Evolutionary conservation across 1,140 invertebrate species (phyloP).

Genomic region (Drosophila subobscura): DNA sequence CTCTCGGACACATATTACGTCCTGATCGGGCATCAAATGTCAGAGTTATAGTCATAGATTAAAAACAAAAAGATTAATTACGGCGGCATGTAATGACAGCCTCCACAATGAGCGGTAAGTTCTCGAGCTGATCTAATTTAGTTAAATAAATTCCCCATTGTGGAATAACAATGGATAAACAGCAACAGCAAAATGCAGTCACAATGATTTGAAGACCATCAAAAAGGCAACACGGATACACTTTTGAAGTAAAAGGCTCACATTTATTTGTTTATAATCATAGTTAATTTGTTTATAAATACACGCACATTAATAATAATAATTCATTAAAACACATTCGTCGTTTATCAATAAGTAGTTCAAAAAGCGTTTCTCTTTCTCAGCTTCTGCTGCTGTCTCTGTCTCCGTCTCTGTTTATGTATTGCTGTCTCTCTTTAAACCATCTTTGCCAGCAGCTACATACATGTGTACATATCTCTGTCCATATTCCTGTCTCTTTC

Average conservation of each 20-base stretch:
- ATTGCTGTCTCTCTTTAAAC: conserved; percentile 3
- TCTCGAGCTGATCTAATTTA: too few relatives aligned
- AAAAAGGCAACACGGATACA: conserved; percentile 16
- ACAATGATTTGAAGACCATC: too few relatives aligned
- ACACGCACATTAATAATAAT: conserved; percentile 73
- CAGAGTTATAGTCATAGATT: too few relatives aligned
- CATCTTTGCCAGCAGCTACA: conserved; percentile 2
- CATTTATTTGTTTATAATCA: conserved; percentile 72
- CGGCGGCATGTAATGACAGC: too few relatives aligned
- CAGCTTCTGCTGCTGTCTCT: conserved; percentile 13
- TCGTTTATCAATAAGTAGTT: conserved; percentile 64
- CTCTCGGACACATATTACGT: too few relatives aligned
- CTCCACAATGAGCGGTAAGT: too few relatives aligned
- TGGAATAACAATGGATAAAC: too few relatives aligned
- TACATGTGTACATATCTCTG: conserved; percentile 25
- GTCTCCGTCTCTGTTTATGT: conserved; percentile 13
- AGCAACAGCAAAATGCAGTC: too few relatives aligned
- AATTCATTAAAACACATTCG: conserved; percentile 73
- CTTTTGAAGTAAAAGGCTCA: conserved; percentile 79
- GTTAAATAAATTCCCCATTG: too few relatives aligned
- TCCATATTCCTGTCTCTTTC: conserved; percentile 16
- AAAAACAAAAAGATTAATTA: too few relatives aligned
- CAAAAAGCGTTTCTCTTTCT: conserved; percentile 63
- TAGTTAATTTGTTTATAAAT: conserved; percentile 74
- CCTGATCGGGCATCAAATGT: too few relatives aligned